phyloP scores from a whole-genome alignment of 2,888 invertebrate genomes.

The Zeuzera pyrina region DNA sequence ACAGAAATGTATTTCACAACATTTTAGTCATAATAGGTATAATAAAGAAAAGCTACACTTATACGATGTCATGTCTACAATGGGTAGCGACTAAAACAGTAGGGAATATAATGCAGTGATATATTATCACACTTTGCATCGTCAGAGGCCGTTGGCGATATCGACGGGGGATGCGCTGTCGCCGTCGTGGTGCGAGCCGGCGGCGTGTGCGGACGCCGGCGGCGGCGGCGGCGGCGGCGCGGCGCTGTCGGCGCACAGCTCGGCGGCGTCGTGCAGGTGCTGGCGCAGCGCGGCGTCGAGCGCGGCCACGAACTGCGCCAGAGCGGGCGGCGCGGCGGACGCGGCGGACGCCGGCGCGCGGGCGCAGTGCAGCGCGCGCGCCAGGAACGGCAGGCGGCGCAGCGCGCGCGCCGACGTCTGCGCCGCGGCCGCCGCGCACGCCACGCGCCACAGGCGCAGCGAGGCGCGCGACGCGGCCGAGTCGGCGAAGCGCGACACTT shows the following conservation, averaged over 20 bases:
- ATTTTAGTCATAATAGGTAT: no score
- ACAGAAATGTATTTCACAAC: no score
- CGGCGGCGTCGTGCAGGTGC: slow-evolving; percentile 32
- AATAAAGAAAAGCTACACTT: no score
- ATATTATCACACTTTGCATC: no score
- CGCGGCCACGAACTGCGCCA: slow-evolving; percentile 27
- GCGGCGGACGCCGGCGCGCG: slow-evolving; percentile 1
- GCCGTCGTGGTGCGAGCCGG: no score
- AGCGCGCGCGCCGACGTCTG: slow-evolving; percentile 89
- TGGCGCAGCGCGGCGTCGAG: slow-evolving; percentile 29
- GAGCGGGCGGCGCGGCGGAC: slow-evolving; percentile 10
- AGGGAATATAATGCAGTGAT: no score
- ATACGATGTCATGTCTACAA: no score
- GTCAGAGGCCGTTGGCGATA: neutral
- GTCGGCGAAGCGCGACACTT: slow-evolving; percentile 37
- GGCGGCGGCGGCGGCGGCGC: no score
- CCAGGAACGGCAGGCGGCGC: slow-evolving; percentile 91
- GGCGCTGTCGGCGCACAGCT: slow-evolving; percentile 21
- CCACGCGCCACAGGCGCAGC: slow-evolving; percentile 35
- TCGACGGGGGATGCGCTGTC: slow-evolving; percentile 6
- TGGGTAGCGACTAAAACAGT: no score
- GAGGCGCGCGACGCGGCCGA: slow-evolving; percentile 31
- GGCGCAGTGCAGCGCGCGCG: slow-evolving; percentile 74
- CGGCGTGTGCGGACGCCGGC: no score
- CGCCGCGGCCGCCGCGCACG: slow-evolving; percentile 27